Evolutionary conservation across 2,888 invertebrate genomes (phyloP).

Genomic region (Himalopsyche japonica): DNA sequence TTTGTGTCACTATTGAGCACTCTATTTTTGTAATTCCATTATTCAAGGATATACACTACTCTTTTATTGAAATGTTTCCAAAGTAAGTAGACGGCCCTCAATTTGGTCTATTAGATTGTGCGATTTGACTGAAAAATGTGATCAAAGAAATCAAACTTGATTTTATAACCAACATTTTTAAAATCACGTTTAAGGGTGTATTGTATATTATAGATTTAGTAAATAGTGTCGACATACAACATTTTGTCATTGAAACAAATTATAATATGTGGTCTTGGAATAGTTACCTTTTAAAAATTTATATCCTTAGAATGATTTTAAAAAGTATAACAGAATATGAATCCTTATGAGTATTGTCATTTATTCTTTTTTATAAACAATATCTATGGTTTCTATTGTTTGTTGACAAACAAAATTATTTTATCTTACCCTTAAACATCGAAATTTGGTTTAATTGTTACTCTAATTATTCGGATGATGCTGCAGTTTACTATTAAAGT

Average conservation of each 20-base stretch:
- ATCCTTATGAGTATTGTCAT: background rate
- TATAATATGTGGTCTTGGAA: background rate
- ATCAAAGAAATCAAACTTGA: constrained; percentile 15
- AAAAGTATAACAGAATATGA: background rate
- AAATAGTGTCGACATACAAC: background rate
- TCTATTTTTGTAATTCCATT: constrained; percentile 28
- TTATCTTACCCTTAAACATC: background rate
- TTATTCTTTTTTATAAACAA: background rate
- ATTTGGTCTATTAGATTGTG: constrained; percentile 13
- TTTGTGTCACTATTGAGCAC: constrained; percentile 17
- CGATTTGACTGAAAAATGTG: constrained; percentile 30
- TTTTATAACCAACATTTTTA: constrained; percentile 12
- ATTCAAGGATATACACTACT: background rate
- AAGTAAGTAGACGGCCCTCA: background rate
- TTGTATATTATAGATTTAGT: background rate
- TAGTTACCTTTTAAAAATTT: background rate
- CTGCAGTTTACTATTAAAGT: background rate
- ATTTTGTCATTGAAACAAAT: background rate
- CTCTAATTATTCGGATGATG: background rate
- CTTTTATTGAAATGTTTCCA: background rate
- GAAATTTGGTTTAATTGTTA: background rate
- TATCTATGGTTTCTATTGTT: background rate
- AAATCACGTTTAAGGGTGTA: background rate
- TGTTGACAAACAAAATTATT: background rate
- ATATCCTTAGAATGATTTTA: background rate